These are phyloP conservation scores for Pyrgilauda ruficollis DNA, from an alignment of 2,113 vertebrate genomes.

Conservation along the genomic window DNA sequence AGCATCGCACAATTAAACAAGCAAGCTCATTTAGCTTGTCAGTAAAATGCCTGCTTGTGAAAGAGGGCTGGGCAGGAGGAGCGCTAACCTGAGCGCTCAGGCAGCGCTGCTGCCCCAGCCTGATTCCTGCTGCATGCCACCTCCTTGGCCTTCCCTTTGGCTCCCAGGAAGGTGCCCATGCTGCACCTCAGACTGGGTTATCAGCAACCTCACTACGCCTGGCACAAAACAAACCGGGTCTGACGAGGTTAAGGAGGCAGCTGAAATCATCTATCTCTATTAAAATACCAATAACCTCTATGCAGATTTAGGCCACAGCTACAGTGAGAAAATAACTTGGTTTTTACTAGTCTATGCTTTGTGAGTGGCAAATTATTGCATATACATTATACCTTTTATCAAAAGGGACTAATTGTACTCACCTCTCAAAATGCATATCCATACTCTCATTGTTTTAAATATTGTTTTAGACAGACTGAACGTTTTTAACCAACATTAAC, in stretches of 20 bases:
- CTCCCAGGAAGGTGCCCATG: neutral
- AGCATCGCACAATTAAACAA: slow-evolving; percentile 26
- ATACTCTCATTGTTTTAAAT: neutral
- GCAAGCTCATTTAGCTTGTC: slow-evolving; percentile 4
- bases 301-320: neutral
- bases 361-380: neutral
- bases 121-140: neutral
- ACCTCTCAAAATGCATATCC: neutral
- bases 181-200: neutral
- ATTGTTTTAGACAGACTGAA: neutral
- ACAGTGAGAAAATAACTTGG: neutral
- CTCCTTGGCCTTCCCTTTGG: neutral
- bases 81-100: neutral
- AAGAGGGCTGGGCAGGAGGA: slow-evolving; percentile 23
- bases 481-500: neutral
- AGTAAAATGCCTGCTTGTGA: slow-evolving; percentile 16
- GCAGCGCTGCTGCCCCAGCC: neutral
- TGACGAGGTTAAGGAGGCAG: neutral
- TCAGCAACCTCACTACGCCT: neutral
- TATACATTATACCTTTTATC: neutral
- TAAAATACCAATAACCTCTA: neutral
- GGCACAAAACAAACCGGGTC: neutral
- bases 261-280: neutral
- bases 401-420: neutral
- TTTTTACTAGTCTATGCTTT: neutral